A percentile compares a stretch with the other conserved stretches of the same genome.
These are phyloP conservation scores for Dynastes maya DNA, from an alignment of 2,888 invertebrate species.

Conservation along the genomic window DNA sequence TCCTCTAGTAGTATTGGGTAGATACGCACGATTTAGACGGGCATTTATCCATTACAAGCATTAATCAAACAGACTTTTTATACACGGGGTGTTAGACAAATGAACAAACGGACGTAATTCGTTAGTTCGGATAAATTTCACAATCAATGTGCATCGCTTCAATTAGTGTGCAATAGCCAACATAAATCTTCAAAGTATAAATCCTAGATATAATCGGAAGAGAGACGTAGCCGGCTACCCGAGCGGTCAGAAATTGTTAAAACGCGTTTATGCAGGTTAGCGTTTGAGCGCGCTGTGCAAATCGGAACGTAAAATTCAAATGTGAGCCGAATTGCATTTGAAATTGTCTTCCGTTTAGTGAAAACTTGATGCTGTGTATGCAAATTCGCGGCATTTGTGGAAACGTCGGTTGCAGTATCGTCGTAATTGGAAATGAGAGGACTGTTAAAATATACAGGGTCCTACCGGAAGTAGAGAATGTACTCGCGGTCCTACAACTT, in stretches of 20 bases:
- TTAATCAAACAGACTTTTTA: slow-evolving; percentile 16
- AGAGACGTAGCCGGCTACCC: neutral
- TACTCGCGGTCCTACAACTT: too few relatives aligned
- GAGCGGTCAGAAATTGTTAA: slow-evolving; percentile 4
- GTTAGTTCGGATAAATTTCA: slow-evolving; percentile 30
- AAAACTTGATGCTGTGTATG: slow-evolving; percentile 1
- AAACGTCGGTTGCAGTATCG: too few relatives aligned
- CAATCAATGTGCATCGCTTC: slow-evolving; percentile 32
- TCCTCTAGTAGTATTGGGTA: neutral
- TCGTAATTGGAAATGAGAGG: too few relatives aligned
- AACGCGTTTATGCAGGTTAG: slow-evolving; percentile 1
- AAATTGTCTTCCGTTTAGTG: slow-evolving; percentile 7
- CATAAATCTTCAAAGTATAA: slow-evolving; percentile 42
- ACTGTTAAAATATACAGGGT: too few relatives aligned
- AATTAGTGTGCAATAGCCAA: slow-evolving; percentile 28
- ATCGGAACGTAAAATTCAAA: slow-evolving; percentile 28
- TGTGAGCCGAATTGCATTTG: neutral
- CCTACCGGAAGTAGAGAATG: too few relatives aligned
- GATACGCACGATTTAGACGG: neutral
- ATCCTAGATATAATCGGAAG: slow-evolving; percentile 13
- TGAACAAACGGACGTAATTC: slow-evolving; percentile 24
- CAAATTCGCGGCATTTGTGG: neutral
- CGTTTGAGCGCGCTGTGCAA: neutral
- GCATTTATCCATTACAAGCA: neutral
- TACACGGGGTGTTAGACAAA: slow-evolving; percentile 2